Percentiles rank a stretch among this genome's conserved stretches.
Evolutionary conservation across 2,797 vertebrate genomes (phyloP).

Genomic region (Zalophus californianus): DNA sequence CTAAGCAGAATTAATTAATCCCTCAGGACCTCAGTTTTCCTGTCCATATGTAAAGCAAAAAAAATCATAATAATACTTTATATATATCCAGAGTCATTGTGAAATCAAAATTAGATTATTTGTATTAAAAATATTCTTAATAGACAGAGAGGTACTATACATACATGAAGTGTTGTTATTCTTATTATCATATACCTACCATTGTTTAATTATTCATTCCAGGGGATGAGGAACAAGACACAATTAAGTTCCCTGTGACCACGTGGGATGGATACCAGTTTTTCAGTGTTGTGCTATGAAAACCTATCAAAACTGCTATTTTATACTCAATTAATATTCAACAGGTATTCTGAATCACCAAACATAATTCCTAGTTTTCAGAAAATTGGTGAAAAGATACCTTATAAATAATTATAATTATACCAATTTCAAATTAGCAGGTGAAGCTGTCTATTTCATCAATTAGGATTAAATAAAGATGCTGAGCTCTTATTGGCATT

Average conservation of each 20-base stretch:
- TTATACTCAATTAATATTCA: not conserved
- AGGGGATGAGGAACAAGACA: not conserved
- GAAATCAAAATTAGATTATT: slow-evolving; percentile 28
- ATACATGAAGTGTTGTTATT: not conserved
- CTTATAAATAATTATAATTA: not conserved
- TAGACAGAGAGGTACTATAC: not conserved
- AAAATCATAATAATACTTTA: not conserved
- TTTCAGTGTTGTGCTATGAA: not conserved
- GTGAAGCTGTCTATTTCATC: not conserved
- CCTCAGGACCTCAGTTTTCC: not conserved
- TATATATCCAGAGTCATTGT: not conserved
- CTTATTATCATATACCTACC: not conserved
- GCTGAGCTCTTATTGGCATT: not conserved
- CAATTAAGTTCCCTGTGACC: not conserved
- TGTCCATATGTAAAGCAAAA: not conserved
- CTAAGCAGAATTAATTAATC: slow-evolving; percentile 20
- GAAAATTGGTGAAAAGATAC: not conserved
- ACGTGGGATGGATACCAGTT: not conserved
- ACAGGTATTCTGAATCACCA: not conserved
- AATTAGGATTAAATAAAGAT: not conserved
- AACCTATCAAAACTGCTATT: not conserved
- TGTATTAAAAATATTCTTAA: slow-evolving; percentile 5
- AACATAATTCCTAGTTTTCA: slow-evolving; percentile 8
- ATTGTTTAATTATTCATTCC: slow-evolving; percentile 23
- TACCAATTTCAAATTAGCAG: not conserved